Percentiles rank a stretch among this genome's conserved stretches.
Evolutionary conservation across 2,797 vertebrate genomes (phyloP).

Genomic region (Sandelia bainsii): DNA sequence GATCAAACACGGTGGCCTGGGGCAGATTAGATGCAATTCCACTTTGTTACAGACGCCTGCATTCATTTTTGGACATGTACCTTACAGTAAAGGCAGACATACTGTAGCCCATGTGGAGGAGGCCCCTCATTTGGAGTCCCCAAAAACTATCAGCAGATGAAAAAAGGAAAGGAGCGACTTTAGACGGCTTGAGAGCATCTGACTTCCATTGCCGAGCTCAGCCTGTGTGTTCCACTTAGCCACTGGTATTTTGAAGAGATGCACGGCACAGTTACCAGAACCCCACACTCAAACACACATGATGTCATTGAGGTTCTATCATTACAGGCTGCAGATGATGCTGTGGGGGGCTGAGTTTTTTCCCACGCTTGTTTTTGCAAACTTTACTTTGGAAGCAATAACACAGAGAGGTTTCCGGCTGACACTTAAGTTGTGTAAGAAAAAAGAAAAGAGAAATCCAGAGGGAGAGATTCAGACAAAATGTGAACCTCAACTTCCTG

Average conservation of each 20-base stretch:
- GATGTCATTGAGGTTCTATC: slow-evolving; percentile 83
- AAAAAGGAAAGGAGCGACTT: slow-evolving; percentile 42
- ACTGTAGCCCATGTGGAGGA: slow-evolving; percentile 58
- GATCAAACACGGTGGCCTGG: slow-evolving; percentile 81
- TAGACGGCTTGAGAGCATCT: slow-evolving; percentile 72
- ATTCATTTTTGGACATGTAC: slow-evolving; percentile 83
- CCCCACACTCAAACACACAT: slow-evolving; percentile 65
- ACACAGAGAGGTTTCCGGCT: slow-evolving; percentile 42
- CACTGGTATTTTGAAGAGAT: slow-evolving; percentile 78
- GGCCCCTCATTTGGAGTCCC: slow-evolving; percentile 64
- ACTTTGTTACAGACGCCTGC: slow-evolving; percentile 78
- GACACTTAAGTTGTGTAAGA: slow-evolving; percentile 45
- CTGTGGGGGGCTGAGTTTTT: slow-evolving; percentile 51
- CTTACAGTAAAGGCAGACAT: slow-evolving; percentile 70
- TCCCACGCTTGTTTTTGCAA: slow-evolving; percentile 76
- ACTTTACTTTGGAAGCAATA: slow-evolving; percentile 46
- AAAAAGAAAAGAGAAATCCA: slow-evolving; percentile 40
- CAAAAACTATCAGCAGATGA: slow-evolving; percentile 61
- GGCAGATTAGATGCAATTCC: slow-evolving; percentile 83
- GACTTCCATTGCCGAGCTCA: slow-evolving; percentile 80
- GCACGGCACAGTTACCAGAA: slow-evolving; percentile 66
- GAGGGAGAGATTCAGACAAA: slow-evolving; percentile 10
- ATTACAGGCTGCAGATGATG: slow-evolving; percentile 77
- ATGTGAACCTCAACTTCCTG: slow-evolving; percentile 51
- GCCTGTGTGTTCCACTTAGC: slow-evolving; percentile 82